A percentile compares a stretch with the other conserved stretches of the same genome.
Conservation (phyloP, 2,888 invertebrate species). For the Drosophila atroscutellata region DNA sequence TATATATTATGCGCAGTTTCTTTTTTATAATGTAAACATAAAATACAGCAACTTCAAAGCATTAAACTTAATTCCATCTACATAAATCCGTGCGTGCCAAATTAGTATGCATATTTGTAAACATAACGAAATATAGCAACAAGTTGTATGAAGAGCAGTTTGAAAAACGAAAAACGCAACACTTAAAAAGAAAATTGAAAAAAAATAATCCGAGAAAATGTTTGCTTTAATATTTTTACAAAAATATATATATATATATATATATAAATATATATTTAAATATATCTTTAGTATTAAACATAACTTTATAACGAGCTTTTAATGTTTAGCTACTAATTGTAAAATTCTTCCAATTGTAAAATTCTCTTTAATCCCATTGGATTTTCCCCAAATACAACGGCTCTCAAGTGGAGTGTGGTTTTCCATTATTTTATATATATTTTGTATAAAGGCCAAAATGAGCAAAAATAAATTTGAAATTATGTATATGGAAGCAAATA, state of each 20-base stretch:
- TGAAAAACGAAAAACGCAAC: slow-evolving; percentile 43
- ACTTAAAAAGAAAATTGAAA: slow-evolving; percentile 11
- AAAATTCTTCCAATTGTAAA: slow-evolving; percentile 40
- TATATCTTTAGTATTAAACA: slow-evolving; percentile 21
- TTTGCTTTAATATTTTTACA: slow-evolving; percentile 66
- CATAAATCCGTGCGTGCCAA: slow-evolving; percentile 65
- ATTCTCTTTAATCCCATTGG: slow-evolving; percentile 15
- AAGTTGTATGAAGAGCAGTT: slow-evolving; percentile 62
- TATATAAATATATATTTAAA: slow-evolving; percentile 35
- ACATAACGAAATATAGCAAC: slow-evolving; percentile 15
- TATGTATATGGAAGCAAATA: slow-evolving; percentile 38
- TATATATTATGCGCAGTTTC: slow-evolving; percentile 65
- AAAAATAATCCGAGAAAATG: slow-evolving; percentile 26
- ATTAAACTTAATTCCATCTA: slow-evolving; percentile 26
- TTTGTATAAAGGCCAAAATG: slow-evolving; percentile 66
- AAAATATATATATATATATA: slow-evolving; percentile 51
- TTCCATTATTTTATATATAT: slow-evolving; percentile 27
- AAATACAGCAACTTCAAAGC: slow-evolving; percentile 58
- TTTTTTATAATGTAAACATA: slow-evolving; percentile 29
- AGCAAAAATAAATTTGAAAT: slow-evolving; percentile 63
- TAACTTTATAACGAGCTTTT: slow-evolving; percentile 20
- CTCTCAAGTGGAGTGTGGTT: slow-evolving; percentile 24
- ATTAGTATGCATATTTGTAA: slow-evolving; percentile 58
- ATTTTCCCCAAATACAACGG: slow-evolving; percentile 3
- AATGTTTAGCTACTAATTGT: slow-evolving; percentile 28